A percentile compares a stretch with the other conserved stretches of the same genome.
Conservation (phyloP, 2,888 invertebrate species). For the Portevinia maculata region DNA sequence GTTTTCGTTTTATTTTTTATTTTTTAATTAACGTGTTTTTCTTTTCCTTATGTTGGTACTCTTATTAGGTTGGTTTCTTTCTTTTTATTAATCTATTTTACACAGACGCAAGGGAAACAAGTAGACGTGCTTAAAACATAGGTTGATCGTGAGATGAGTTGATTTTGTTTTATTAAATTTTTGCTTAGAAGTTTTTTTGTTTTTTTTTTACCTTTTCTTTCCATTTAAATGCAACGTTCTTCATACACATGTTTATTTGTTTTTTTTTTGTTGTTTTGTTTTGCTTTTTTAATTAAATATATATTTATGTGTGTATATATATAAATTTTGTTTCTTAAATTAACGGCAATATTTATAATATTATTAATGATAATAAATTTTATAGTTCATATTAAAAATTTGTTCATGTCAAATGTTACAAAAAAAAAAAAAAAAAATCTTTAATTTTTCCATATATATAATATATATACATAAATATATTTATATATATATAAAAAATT, state of each 20-base stretch:
- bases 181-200: slow-evolving; percentile 18
- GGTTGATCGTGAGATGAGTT: slow-evolving; percentile 69
- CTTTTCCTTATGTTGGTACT: slow-evolving; percentile 35
- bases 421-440: slow-evolving; percentile 25
- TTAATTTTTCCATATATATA: too few relatives aligned
- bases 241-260: slow-evolving; percentile 44
- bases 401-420: slow-evolving; percentile 52
- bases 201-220: slow-evolving; percentile 27
- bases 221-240: slow-evolving; percentile 70
- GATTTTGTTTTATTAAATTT: slow-evolving; percentile 28
- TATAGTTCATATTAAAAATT: slow-evolving; percentile 68
- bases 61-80: slow-evolving; percentile 37
- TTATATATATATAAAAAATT: background rate
- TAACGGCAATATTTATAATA: slow-evolving; percentile 67
- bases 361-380: slow-evolving; percentile 71
- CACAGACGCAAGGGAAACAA: slow-evolving; percentile 71
- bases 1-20: slow-evolving; percentile 25
- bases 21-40: slow-evolving; percentile 35
- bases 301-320: slow-evolving; percentile 55
- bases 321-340: slow-evolving; percentile 68
- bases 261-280: slow-evolving; percentile 18
- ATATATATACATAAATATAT: slow-evolving; percentile 16
- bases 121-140: slow-evolving; percentile 70
- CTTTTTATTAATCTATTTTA: slow-evolving; percentile 64
- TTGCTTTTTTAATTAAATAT: slow-evolving; percentile 32